A percentile compares a stretch with the other conserved stretches of the same genome.
Evolutionary conservation across 2,113 vertebrate genomes (phyloP).

Genomic region (Hyperopisus bebe): DNA sequence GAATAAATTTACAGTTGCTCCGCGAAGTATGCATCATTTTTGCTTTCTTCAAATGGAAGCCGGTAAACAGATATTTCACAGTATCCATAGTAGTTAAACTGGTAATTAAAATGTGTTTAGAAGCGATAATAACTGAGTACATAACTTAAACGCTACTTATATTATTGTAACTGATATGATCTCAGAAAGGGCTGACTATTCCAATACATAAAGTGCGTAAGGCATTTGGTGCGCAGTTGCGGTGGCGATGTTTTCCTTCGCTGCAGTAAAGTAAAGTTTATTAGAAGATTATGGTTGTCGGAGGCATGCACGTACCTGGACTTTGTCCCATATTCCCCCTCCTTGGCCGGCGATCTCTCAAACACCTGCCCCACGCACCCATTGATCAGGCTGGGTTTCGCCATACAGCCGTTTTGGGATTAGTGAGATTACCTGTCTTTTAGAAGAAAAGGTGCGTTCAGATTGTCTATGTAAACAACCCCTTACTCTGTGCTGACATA

Average conservation of each 20-base stretch:
- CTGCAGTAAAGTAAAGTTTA: conserved; percentile 3
- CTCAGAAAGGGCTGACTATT: neutral
- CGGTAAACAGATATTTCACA: neutral
- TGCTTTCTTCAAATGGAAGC: neutral
- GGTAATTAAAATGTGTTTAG: neutral
- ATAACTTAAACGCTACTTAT: neutral
- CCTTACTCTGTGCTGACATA: neutral
- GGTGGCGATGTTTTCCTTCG: neutral
- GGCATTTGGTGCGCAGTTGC: neutral
- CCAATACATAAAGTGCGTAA: neutral
- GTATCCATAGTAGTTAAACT: neutral
- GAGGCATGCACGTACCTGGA: conserved; percentile 9
- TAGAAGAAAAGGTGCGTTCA: neutral
- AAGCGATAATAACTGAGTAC: neutral
- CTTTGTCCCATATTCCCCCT: neutral
- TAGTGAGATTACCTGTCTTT: neutral
- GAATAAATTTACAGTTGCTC: neutral
- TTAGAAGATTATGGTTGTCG: neutral
- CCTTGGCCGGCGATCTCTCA: neutral
- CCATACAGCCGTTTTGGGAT: neutral
- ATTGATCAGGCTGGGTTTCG: neutral
- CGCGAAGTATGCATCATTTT: neutral
- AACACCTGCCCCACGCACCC: conserved; percentile 10
- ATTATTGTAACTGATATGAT: neutral
- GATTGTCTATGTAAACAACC: neutral